Evolutionary conservation across 2,888 invertebrate genomes (phyloP), one percentile per base, ranked within the genome.

Genomic region (Polydesmus complanatus): DNA sequence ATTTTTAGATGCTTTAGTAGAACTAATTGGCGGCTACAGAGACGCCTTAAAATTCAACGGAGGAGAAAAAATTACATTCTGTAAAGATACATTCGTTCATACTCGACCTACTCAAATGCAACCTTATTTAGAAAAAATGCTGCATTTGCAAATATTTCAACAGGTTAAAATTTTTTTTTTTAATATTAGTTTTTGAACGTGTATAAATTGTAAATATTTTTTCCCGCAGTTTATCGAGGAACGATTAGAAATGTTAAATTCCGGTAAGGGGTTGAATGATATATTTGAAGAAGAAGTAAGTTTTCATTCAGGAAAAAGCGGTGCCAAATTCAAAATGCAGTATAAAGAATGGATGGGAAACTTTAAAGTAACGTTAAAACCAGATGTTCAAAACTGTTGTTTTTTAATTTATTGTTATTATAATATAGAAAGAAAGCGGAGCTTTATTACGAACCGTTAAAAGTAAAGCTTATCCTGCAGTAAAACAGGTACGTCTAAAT

Each of bases 251-350:
- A 84, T 93, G 80, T 79, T 96, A 65, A 95, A 94, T 73, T 84
- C 86, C n/a, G 95, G 96, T 0, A 79, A 86, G 62, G 91, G 93
- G 0, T 91, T 92, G 73, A 87, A 87, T 47, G 96, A 97, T 73
- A 91, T 95, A 71, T 97, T 97, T 74, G 96, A 97, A 75, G 80
- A 86, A 70, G 95, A 96, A 75, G 86, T 83, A 62, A 86, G 80
- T 73, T 81, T 79, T 65, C 82, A 83, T 70, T 81, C 81, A 3
- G 83, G 83, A 65, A 83, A 83, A 69, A 71, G 69, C 61, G 69
- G 70, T 23, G 69, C 64, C 37, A 63, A 65, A 23, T 74, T 83
- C 65, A 80, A 82, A 72, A 82, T 83, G 65, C 82, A 84, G 64
- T 88, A 87, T 74, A 82, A 82, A 67, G 91, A 92, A 68, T 89